Conservation (phyloP, 2,113 vertebrate species). For the Arizona elegans region DNA sequence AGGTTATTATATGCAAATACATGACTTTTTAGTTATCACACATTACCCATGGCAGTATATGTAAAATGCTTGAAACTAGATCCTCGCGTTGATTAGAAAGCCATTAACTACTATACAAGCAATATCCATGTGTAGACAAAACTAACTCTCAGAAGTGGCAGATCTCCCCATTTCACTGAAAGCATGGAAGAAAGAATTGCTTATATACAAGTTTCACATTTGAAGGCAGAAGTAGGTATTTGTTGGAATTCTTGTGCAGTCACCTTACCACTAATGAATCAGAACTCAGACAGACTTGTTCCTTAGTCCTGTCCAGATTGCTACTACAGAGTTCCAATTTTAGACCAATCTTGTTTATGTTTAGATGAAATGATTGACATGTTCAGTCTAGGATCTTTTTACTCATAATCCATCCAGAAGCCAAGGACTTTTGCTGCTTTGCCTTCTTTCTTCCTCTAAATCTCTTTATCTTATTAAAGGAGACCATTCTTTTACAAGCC, state of each 20-base stretch:
- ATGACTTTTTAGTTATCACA: neutral
- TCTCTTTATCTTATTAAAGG: neutral
- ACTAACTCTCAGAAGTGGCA: neutral
- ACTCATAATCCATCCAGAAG: neutral
- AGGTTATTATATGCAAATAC: neutral
- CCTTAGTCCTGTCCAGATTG: neutral
- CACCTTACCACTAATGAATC: neutral
- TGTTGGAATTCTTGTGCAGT: neutral
- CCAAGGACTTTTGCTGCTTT: neutral
- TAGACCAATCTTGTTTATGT: neutral
- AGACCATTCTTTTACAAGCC: neutral
- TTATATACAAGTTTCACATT: neutral
- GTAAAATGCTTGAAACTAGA: neutral
- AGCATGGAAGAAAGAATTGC: neutral
- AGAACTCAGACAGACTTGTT: neutral
- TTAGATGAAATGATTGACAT: neutral
- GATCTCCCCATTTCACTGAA: neutral
- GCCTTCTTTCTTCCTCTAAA: neutral
- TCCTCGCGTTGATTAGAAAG: neutral
- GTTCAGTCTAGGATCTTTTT: neutral
- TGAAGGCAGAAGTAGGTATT: neutral
- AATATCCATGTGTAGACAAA: neutral
- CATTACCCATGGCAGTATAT: neutral
- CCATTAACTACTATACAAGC: neutral
- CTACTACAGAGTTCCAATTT: neutral